phyloP scores from a whole-genome alignment of 2,113 vertebrate genomes.

The Haemorhous mexicanus region DNA sequence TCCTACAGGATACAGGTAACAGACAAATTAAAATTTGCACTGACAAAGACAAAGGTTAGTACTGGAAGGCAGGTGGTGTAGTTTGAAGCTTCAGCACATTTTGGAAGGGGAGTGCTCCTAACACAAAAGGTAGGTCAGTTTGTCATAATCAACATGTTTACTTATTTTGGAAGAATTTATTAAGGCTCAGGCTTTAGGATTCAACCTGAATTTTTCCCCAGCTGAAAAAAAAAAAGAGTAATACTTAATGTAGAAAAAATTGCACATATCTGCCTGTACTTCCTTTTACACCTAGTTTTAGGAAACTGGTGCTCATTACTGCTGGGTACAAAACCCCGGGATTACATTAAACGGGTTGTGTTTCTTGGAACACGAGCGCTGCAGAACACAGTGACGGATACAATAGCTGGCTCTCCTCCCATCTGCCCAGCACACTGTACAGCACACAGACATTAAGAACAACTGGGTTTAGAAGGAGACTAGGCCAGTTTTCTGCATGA shows the following conservation, averaged over 20 bases:
- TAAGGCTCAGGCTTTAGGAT: not conserved
- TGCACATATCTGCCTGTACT: not conserved
- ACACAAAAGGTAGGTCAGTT: not conserved
- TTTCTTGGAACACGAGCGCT: not conserved
- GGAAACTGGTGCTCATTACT: not conserved
- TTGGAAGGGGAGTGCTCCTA: not conserved
- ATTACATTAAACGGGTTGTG: not conserved
- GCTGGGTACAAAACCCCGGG: not conserved
- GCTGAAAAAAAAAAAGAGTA: not conserved
- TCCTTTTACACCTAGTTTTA: not conserved
- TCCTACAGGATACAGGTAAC: not conserved
- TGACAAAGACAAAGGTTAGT: not conserved
- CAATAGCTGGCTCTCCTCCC: not conserved
- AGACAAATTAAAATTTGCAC: not conserved
- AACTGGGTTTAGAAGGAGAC: not conserved
- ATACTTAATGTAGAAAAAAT: not conserved
- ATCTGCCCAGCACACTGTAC: not conserved
- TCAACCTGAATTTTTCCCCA: not conserved
- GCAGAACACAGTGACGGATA: not conserved
- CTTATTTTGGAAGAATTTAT: not conserved
- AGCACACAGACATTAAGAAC: not conserved
- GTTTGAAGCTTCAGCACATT: not conserved
- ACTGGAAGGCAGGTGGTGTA: not conserved
- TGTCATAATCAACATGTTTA: not conserved
- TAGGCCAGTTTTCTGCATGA: not conserved